Base-by-base conservation (phyloP, 2,113 vertebrate species). In the Caracal caracal region DNA sequence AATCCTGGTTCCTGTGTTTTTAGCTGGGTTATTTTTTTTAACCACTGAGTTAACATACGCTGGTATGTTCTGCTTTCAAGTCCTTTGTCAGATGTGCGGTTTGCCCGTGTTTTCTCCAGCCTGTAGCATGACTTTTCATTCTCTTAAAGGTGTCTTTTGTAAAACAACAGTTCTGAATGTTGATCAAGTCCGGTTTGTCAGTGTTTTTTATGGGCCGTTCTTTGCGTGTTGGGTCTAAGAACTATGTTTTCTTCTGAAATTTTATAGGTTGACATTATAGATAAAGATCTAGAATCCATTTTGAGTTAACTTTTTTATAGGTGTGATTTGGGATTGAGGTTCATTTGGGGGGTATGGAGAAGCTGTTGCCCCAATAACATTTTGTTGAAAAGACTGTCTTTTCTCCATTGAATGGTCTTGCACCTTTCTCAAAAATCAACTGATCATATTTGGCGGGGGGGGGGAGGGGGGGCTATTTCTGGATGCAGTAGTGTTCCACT, bases 401-500 rank as follows among this genome's bases (percentile, higher is more conserved):
- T 75, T 70, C 61, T 70, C 30, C 33, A 13, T 0, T 26, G 47
- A 43, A 6, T 11, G 15, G 5, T 40, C 66, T 30, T 59, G 17
- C 1, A 11, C 24, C 22, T 79, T 56, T 56, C 33, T 68, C 68
- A 43, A 13, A 68, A 47, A 4, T 6, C 2, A 0, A 1, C 1
- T 0, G 10, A 49, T 10, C 10, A 0, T 4, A 0, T 49, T 0
- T 40, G 35, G 7, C 1, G 8, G 43, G 7, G 43, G 43, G 7
- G 1, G 40, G 43, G 7, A 0, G 40, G n/a, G 13, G 59, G 13
- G 1, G 17, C 12, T 0, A 0, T 24, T 35, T 59, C 35, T 24
- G 6, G 40, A 1, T 13, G 22, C 17, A 0, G 1, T n/a, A 11
- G 16, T 10, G 47, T 11, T 6, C 3, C 3, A 10, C 0, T 13